Percentiles rank a stretch among this genome's conserved stretches.
These are phyloP conservation scores for Garra rufa DNA, from an alignment of 2,113 vertebrate genomes.

Conservation along the genomic window DNA sequence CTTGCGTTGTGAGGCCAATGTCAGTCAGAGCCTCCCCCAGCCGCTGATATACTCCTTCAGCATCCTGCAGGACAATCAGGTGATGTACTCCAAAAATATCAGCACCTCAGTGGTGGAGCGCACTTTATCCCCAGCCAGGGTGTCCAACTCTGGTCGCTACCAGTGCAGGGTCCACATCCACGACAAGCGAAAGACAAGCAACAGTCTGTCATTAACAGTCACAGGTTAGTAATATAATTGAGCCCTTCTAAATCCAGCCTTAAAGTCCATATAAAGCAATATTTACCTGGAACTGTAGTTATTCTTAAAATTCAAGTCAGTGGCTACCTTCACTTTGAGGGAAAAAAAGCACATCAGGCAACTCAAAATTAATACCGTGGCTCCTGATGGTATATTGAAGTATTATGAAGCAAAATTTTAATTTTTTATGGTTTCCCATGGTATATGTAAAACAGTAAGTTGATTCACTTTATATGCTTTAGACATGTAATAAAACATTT, in stretches of 20 bases:
- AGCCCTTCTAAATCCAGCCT: not conserved
- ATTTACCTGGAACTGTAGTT: no score
- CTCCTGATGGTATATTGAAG: not conserved
- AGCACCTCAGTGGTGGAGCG: constrained; percentile 14
- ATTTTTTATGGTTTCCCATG: not conserved
- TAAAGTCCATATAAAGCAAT: no score
- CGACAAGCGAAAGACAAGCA: constrained; percentile 54
- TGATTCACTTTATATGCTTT: not conserved
- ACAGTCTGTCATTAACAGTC: constrained; percentile 28
- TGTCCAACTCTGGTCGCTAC: constrained; percentile 70
- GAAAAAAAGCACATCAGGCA: no score
- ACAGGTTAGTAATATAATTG: constrained; percentile 58
- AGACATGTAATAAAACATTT: no score
- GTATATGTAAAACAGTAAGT: not conserved
- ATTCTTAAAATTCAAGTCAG: no score
- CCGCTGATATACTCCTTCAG: constrained; percentile 61
- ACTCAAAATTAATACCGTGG: no score
- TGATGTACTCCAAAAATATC: constrained; percentile 54
- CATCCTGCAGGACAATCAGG: constrained; percentile 53
- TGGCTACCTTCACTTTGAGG: not conserved
- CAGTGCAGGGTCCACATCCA: constrained; percentile 66
- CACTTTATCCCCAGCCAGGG: constrained; percentile 64
- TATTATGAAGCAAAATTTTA: not conserved
- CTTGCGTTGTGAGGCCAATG: constrained; percentile 63
- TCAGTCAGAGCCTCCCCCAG: constrained; percentile 61